Conservation (phyloP, 2,113 vertebrate species). For the Pontoporia blainvillei region DNA sequence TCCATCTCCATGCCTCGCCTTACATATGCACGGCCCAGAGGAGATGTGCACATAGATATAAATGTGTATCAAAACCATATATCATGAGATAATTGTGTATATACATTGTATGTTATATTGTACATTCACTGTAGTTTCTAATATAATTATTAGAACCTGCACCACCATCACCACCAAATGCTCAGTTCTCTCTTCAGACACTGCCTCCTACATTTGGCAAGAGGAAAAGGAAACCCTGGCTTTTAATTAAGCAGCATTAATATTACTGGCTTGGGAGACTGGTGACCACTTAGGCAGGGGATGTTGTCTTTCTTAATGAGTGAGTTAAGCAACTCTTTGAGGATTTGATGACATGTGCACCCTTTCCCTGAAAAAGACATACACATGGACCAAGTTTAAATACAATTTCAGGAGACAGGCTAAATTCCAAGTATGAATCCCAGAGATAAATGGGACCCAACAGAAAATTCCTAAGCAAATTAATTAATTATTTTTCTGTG, state of each 20-base stretch:
- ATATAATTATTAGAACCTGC: neutral
- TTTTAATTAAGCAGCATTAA: neutral
- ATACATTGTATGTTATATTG: rapidly evolving
- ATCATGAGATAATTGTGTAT: neutral
- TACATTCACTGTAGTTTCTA: neutral
- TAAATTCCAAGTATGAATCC: neutral
- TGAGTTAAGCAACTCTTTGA: neutral
- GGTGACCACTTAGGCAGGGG: neutral
- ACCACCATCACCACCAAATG: neutral
- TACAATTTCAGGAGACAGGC: neutral
- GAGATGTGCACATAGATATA: neutral
- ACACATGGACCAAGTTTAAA: neutral
- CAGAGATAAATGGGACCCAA: neutral
- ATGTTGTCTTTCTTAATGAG: neutral
- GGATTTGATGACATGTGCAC: neutral
- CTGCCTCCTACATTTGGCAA: neutral
- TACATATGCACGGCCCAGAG: neutral
- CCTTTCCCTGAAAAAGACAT: neutral
- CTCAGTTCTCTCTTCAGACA: neutral
- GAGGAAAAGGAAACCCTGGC: neutral
- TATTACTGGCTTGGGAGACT: neutral
- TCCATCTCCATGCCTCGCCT: neutral
- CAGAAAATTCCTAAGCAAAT: neutral
- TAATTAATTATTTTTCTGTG: neutral
- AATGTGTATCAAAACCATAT: neutral